Evolutionary conservation across 1,140 invertebrate genomes (phyloP).

Genomic region (Drosophila biarmipes): DNA sequence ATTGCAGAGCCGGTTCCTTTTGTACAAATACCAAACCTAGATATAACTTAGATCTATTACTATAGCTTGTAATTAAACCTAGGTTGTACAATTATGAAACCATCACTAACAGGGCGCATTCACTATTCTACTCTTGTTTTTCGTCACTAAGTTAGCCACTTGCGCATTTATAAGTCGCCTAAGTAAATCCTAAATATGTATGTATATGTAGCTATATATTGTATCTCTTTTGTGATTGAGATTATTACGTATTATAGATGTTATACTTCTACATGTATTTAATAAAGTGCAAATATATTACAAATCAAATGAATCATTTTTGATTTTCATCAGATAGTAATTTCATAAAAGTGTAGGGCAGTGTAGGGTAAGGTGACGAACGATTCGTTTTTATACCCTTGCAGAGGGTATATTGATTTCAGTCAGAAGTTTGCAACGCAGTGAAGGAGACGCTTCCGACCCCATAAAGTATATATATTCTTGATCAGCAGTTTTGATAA

Average conservation of each 20-base stretch:
- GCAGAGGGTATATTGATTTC: no score
- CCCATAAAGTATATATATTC: no score
- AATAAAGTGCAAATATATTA: conserved; percentile 56
- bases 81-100: conserved; percentile 32
- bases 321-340: neutral
- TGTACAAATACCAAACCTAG: conserved; percentile 67
- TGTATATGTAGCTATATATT: conserved; percentile 26
- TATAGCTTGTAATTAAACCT: conserved; percentile 57
- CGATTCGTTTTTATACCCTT: no score
- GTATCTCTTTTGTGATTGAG: conserved; percentile 44
- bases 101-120: conserved; percentile 25
- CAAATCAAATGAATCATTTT: neutral
- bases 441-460: no score
- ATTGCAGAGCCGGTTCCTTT: conserved; percentile 22
- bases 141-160: conserved; percentile 25
- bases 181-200: conserved; percentile 23
- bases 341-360: no score
- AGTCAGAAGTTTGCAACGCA: no score
- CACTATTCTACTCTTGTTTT: conserved; percentile 6
- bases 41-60: conserved; percentile 53
- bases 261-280: conserved; percentile 32
- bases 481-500: no score
- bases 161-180: conserved; percentile 23
- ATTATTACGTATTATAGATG: conserved; percentile 45
- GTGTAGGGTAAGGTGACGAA: no score